These are phyloP conservation scores for Synanthedon myopaeformis DNA, from an alignment of 2,888 invertebrate genomes.

Conservation along the genomic window DNA sequence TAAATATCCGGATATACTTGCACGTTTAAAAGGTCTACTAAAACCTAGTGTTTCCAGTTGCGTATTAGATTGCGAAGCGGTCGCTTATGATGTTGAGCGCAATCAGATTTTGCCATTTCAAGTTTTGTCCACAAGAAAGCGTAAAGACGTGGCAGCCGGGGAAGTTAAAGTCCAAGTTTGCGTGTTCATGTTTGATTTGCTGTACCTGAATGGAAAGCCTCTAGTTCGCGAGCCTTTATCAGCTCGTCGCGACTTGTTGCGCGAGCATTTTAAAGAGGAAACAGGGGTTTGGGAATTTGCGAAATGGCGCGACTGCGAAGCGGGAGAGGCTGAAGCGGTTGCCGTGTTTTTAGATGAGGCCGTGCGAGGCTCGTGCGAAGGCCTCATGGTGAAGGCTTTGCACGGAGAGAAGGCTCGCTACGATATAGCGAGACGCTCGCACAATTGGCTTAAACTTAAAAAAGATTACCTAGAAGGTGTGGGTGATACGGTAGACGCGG, in stretches of 20 bases:
- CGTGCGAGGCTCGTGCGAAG: constrained; percentile 94
- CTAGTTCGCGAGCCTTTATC: constrained; percentile 83
- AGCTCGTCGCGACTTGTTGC: constrained; percentile 78
- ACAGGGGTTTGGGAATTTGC: constrained; percentile 89
- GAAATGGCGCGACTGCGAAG: constrained; percentile 81
- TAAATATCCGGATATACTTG: constrained; percentile 96
- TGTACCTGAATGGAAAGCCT: constrained; percentile 90
- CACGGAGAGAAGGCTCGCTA: constrained; percentile 87
- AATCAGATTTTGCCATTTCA: constrained; percentile 97
- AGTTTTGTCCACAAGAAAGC: constrained; percentile 92
- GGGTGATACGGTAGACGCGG: constrained; percentile 96
- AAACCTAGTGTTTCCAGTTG: constrained; percentile 77
- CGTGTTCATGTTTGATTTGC: constrained; percentile 95
- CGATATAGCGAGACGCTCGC: constrained; percentile 95
- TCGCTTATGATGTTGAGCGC: constrained; percentile 92
- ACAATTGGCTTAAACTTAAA: constrained; percentile 94
- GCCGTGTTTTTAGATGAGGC: constrained; percentile 94
- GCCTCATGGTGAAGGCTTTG: constrained; percentile 97
- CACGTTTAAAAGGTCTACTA: constrained; percentile 70
- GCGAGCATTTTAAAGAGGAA: constrained; percentile 75
- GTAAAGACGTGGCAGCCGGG: constrained; percentile 77
- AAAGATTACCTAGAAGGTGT: constrained; percentile 98
- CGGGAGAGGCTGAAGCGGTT: constrained; percentile 93
- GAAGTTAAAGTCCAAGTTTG: constrained; percentile 83
- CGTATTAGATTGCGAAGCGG: constrained; percentile 96